Conservation (phyloP, 1,140 invertebrate genomes). For the Drosophila leontia region DNA sequence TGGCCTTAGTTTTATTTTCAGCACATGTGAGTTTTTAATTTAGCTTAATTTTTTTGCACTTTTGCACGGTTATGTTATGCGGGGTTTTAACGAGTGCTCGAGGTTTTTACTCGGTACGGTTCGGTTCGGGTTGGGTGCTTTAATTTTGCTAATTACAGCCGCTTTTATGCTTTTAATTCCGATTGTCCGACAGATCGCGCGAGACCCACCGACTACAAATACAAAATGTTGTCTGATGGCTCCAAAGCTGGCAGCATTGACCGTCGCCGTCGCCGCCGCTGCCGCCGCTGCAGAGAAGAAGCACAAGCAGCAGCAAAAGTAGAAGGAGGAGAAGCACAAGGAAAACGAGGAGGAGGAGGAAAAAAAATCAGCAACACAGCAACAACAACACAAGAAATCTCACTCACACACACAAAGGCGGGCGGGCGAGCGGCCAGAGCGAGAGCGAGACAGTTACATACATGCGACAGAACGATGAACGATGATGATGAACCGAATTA, state of each 20-base stretch:
- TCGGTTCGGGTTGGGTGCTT: background rate
- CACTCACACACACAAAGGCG: constrained; percentile 43
- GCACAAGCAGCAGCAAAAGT: constrained; percentile 62
- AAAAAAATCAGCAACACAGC: constrained; percentile 40
- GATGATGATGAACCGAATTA: constrained; percentile 85
- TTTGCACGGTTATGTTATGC: constrained; percentile 40
- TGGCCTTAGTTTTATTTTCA: constrained; percentile 57
- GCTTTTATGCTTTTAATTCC: constrained; percentile 27
- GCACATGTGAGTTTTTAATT: constrained; percentile 50
- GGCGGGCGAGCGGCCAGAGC: constrained; percentile 21
- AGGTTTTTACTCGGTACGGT: background rate
- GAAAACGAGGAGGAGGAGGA: constrained; percentile 24
- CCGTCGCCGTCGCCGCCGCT: constrained; percentile 65
- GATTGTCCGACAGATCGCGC: constrained; percentile 72
- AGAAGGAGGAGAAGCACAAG: constrained; percentile 26
- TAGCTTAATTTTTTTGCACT: constrained; percentile 33
- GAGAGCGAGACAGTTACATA: constrained; percentile 59
- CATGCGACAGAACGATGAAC: constrained; percentile 82
- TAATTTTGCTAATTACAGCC: constrained; percentile 23
- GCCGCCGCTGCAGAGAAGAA: constrained; percentile 53
- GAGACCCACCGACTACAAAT: constrained; percentile 82
- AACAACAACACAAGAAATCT: constrained; percentile 52
- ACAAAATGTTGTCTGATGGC: constrained; percentile 83
- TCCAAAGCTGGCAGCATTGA: constrained; percentile 80
- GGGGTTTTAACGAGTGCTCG: constrained; percentile 20